Base-by-base conservation (phyloP, 2,113 vertebrate genomes). In the Agelaius tricolor region DNA sequence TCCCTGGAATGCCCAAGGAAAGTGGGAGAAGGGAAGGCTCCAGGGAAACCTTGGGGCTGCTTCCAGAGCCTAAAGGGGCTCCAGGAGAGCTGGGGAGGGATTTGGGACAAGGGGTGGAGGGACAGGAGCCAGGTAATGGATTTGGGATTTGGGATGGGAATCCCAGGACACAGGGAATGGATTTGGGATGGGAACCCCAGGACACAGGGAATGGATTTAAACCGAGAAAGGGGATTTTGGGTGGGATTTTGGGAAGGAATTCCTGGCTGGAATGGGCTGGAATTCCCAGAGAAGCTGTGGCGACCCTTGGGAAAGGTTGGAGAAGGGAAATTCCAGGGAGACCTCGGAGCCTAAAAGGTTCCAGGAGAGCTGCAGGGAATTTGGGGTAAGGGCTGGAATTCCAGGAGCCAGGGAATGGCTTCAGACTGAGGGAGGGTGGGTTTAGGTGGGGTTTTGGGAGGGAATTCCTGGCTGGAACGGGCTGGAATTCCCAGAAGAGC, bases 381-480 rank as follows among this genome's bases (percentile, higher is more conserved):
- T 33, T 47, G 31, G 62, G 52, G 16, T 1, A 1, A 57, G 52
- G 21, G 16, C 1, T 31, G 41, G n/a, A 37, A 16, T 15, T 6
- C 5, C n/a, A 41, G 54, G n/a, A 18, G 14, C 17, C 13, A 14
- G 43, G n/a, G 28, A 41, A n/a, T 9, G 43, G 10, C 0, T 47
- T 27, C 0, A 7, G 9, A 6, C n/a, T 67, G 43, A 7, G 5
- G 10, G 12, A 26, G 21, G 26, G 2, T 31, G 19, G 3, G 30
- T 54, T 11, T 13, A 1, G 16, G 8, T 26, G 77, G 28, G 35
- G 59, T 69, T 4, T 23, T 28, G 43, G 35, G 35, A 17, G 28
- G 23, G 30, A 59, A 59, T 80, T 46, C 33, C 41, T 20, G 13
- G 4, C 31, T 35, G n/a, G 22, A 23, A 11, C 10, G 33, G 17